phyloP scores from a whole-genome alignment of 2,113 vertebrate genomes.

The Charina bottae region DNA sequence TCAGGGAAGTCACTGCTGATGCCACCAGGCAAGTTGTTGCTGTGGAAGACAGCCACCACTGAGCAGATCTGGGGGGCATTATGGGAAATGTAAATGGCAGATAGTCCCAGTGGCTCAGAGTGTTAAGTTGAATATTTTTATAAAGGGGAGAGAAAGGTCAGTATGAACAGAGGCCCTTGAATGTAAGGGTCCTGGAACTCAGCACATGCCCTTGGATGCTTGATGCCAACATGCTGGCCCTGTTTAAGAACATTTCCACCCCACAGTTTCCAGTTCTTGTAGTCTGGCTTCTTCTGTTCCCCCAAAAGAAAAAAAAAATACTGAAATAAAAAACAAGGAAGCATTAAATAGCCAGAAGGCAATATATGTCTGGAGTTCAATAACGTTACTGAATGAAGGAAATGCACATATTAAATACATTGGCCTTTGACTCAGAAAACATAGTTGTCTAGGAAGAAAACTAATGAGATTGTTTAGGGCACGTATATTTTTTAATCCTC shows the following conservation, averaged over 20 bases:
- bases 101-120: not conserved
- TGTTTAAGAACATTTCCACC: not conserved
- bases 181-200: not conserved
- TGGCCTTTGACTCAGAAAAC: not conserved
- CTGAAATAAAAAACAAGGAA: not conserved
- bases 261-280: not conserved
- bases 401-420: not conserved
- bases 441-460: not conserved
- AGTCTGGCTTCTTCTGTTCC: not conserved
- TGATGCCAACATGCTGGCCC: not conserved
- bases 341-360: not conserved
- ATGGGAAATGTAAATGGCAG: not conserved
- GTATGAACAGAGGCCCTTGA: not conserved
- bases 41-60: not conserved
- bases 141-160: not conserved
- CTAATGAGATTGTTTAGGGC: not conserved
- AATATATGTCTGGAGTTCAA: no score
- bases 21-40: not conserved
- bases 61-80: not conserved
- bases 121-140: not conserved
- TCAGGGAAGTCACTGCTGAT: not conserved
- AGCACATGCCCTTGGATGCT: not conserved
- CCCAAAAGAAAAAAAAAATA: no score
- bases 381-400: not conserved
- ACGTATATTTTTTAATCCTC: not conserved